Percentiles rank a stretch among this genome's conserved stretches.
Evolutionary conservation across 1,140 invertebrate species (phyloP).

Genomic region (Drosophila quadrilineata): DNA sequence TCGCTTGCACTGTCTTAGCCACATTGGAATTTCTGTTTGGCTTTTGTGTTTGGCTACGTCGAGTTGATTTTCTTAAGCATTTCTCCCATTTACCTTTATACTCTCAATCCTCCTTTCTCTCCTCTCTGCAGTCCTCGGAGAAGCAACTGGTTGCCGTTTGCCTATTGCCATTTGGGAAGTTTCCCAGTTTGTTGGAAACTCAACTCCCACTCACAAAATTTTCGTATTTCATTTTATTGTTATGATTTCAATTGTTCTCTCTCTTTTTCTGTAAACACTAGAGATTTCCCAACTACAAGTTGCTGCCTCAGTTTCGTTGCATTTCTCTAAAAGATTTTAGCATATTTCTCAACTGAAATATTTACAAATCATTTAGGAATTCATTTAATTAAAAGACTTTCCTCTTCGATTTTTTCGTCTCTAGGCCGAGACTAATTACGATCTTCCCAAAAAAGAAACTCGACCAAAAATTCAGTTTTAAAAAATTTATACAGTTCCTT

Average conservation of each 20-base stretch:
- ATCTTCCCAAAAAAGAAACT: constrained; percentile 34
- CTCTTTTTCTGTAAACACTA: constrained; percentile 54
- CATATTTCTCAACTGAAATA: background rate
- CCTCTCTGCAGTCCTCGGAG: constrained; percentile 22
- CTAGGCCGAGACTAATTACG: constrained; percentile 21
- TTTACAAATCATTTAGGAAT: constrained; percentile 6
- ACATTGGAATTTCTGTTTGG: constrained; percentile 28
- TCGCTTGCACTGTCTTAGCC: constrained; percentile 65
- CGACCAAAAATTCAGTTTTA: constrained; percentile 43
- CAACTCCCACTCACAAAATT: constrained; percentile 51
- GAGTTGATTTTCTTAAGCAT: constrained; percentile 75
- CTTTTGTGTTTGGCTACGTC: constrained; percentile 46
- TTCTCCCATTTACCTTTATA: constrained; percentile 73
- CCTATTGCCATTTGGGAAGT: constrained; percentile 27
- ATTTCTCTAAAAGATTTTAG: background rate
- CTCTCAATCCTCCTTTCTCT: background rate
- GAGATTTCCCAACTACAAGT: constrained; percentile 52
- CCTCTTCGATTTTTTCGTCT: too few relatives aligned
- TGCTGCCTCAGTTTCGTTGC: background rate
- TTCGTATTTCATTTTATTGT: constrained; percentile 78
- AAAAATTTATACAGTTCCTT: constrained; percentile 24
- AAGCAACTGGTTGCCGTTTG: constrained; percentile 73
- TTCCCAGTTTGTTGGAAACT: constrained; percentile 9
- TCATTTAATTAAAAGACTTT: too few relatives aligned
- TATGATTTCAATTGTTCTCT: constrained; percentile 74